Evolutionary conservation across 2,113 vertebrate genomes (phyloP).

Genomic region (Melospiza georgiana): DNA sequence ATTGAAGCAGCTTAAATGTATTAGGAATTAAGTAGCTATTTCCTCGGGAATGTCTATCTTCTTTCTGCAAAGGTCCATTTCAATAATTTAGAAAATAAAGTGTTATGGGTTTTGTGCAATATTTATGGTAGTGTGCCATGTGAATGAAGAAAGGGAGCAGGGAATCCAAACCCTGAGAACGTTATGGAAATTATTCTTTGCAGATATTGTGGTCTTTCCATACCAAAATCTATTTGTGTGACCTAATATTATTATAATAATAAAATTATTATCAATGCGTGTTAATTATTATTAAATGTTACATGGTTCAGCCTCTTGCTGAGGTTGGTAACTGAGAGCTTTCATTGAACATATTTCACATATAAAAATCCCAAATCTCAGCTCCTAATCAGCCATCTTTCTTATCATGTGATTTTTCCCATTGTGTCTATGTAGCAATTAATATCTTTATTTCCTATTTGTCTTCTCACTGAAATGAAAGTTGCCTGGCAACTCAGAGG

Average conservation of each 20-base stretch:
- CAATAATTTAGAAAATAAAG: not conserved
- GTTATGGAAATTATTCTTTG: not conserved
- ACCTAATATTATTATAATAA: not conserved
- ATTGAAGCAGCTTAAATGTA: not conserved
- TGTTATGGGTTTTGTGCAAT: not conserved
- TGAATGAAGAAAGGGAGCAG: not conserved
- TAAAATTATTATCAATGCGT: not conserved
- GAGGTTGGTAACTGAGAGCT: not conserved
- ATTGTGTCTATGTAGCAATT: not conserved
- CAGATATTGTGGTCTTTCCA: not conserved
- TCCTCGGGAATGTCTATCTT: not conserved
- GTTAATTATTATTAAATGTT: not conserved
- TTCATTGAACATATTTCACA: not conserved
- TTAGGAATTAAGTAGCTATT: not conserved
- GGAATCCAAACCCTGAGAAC: not conserved
- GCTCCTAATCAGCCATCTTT: not conserved
- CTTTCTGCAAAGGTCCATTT: not conserved
- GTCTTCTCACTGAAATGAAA: not conserved
- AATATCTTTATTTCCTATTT: not conserved
- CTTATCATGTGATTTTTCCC: not conserved
- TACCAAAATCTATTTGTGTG: not conserved
- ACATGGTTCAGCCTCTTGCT: not conserved
- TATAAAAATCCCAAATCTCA: not conserved
- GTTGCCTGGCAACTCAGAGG: not conserved
- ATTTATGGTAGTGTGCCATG: not conserved